Evolutionary conservation across 2,797 vertebrate species (phyloP), one percentile per base, ranked within the genome.

Genomic region (Poliocrania exsul): DNA sequence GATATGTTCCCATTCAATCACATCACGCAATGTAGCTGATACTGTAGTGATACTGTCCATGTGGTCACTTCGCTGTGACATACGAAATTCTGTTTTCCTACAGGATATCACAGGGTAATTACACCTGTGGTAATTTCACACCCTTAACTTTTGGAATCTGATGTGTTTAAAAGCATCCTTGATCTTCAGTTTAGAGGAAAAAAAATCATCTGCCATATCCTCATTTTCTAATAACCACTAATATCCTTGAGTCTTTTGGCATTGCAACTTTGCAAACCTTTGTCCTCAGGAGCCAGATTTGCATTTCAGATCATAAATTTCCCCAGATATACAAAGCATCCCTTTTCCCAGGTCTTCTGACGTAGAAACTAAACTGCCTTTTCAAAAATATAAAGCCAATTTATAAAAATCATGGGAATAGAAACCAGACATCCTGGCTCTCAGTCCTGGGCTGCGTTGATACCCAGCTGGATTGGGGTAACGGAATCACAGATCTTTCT

Each of bases 21-120:
- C n/a, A 44, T 54, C 4, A 1, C 15, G 31, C 15, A 58, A 31
- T 1, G 0, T 11, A 72, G 42, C 40, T 78, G 47, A 73, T 79
- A 6, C 54, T 50, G 4, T 5, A 67, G 31, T 56, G 29, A 57
- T 49, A 18, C 9, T 28, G 15, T 24, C 25, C 49, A 18, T 10
- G 5, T 5, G 12, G 44, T 11, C 31, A n/a, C 35, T 61, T 66
- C 64, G 33, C 23, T 2, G 1, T 21, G 16, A 50, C 0, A 1
- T 31, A 44, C 2, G 5, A 47, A 67, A 84, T 54, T 61, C 38
- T 81, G 7, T 60, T 93, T 88, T n/a, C 38, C 40, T 56, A 37
- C 17, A 75, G 47, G 10, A 31, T 50, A 57, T 42, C 66, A 47
- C 3, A 38, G 33, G 26, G 16, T 71, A 71, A 53, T 58, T 19